Evolutionary conservation across 1,140 invertebrate species (phyloP).

Genomic region (Bilobella aurantiaca): DNA sequence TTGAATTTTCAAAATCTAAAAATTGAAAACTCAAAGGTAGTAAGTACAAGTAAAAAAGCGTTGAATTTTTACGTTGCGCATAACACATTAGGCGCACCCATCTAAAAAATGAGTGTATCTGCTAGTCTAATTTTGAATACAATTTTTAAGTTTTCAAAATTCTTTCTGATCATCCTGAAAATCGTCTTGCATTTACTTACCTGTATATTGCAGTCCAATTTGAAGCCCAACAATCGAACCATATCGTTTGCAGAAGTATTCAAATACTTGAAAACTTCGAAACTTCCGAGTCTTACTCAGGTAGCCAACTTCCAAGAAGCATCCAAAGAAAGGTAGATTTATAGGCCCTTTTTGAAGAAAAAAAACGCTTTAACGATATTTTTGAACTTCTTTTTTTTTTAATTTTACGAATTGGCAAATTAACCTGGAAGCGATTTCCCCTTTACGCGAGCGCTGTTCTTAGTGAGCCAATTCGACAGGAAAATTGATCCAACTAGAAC

Average conservation of each 20-base stretch:
- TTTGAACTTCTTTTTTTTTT: neutral
- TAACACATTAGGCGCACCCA: too few species aligned
- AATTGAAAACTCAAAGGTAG: neutral
- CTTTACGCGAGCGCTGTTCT: neutral
- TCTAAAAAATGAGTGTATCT: too few species aligned
- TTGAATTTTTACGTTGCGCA: neutral
- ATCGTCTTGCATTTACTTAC: slow-evolving; percentile 2
- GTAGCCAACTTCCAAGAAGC: neutral
- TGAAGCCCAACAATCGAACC: neutral
- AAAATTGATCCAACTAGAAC: too few species aligned
- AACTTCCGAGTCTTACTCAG: neutral
- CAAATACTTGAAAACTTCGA: neutral
- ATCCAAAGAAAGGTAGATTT: neutral
- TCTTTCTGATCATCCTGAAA: neutral
- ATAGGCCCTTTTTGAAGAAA: neutral
- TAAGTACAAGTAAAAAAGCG: neutral
- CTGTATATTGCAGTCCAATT: neutral
- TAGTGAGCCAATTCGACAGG: too few species aligned
- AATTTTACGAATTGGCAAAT: neutral
- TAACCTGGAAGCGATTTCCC: neutral
- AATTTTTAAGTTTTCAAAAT: too few species aligned
- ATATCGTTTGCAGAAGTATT: neutral
- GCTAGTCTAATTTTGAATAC: too few species aligned
- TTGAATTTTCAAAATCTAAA: too few species aligned
- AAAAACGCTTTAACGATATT: neutral